Conservation (phyloP, 2,797 vertebrate genomes). For the Alca torda region DNA sequence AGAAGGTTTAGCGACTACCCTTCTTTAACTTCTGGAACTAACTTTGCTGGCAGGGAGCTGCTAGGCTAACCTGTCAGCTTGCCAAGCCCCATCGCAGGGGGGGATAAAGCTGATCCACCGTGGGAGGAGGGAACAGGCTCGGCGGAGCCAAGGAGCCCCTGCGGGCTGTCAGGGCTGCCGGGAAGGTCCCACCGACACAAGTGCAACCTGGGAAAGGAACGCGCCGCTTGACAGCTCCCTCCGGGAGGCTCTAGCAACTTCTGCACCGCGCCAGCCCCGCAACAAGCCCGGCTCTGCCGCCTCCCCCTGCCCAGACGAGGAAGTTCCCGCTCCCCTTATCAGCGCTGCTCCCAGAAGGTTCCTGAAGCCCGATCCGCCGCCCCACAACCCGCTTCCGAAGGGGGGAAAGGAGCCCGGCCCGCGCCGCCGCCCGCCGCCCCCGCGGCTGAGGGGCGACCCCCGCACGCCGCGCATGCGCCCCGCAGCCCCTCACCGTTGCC, state of each 20-base stretch:
- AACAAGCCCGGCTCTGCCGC: background rate
- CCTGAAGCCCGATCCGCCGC: background rate
- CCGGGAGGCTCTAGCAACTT: background rate
- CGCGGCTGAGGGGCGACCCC: background rate
- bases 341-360: conserved; percentile 8
- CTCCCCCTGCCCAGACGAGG: background rate
- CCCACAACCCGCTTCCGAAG: background rate
- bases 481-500: conserved; percentile 66
- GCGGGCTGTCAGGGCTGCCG: background rate
- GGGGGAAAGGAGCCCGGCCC: background rate
- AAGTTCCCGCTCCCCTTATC: background rate
- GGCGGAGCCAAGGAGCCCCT: background rate
- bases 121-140: background rate
- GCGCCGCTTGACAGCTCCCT: conserved; percentile 6
- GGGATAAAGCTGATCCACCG: background rate
- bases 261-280: background rate
- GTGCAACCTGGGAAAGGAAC: background rate
- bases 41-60: background rate
- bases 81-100: background rate
- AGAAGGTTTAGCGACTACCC: background rate
- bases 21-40: background rate
- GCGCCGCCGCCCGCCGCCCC: background rate
- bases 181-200: background rate
- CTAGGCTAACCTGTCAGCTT: background rate
- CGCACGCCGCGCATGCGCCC: conserved; percentile 17